phyloP scores from a whole-genome alignment of 1,140 invertebrate species.

The Cydia fagiglandana region DNA sequence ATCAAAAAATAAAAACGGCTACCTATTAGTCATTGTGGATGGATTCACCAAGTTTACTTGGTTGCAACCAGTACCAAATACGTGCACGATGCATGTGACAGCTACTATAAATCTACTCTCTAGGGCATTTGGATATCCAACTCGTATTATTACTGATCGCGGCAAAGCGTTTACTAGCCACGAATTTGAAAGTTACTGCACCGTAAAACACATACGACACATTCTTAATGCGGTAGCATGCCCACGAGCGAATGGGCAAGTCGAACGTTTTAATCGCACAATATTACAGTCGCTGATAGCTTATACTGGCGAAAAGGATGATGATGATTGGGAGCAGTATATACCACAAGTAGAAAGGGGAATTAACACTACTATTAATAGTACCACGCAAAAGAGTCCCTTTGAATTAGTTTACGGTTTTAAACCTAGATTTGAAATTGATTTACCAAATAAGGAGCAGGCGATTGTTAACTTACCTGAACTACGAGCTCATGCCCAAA shows the following conservation, averaged over 20 bases:
- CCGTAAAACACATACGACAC: conserved; percentile 33
- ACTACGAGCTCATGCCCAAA: conserved; percentile 16
- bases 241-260: conserved; percentile 38
- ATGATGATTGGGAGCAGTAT: conserved; percentile 24
- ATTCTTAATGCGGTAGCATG: conserved; percentile 32
- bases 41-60: conserved; percentile 11
- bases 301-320: conserved; percentile 10
- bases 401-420: conserved; percentile 27
- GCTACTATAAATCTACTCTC: neutral
- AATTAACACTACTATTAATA: conserved; percentile 17
- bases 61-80: conserved; percentile 13
- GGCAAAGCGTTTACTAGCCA: conserved; percentile 37
- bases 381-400: conserved; percentile 26
- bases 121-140: conserved; percentile 38
- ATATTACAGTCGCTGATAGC: neutral
- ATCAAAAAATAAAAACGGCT: neutral
- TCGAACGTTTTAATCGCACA: conserved; percentile 33
- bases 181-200: conserved; percentile 38
- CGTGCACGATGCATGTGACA: neutral
- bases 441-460: neutral
- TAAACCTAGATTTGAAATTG: conserved; percentile 28
- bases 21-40: conserved; percentile 14
- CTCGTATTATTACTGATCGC: conserved; percentile 37
- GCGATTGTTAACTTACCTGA: neutral
- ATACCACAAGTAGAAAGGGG: conserved; percentile 22